Conservation (phyloP, 2,797 vertebrate species). For the Muraenolepis orangiensis region DNA sequence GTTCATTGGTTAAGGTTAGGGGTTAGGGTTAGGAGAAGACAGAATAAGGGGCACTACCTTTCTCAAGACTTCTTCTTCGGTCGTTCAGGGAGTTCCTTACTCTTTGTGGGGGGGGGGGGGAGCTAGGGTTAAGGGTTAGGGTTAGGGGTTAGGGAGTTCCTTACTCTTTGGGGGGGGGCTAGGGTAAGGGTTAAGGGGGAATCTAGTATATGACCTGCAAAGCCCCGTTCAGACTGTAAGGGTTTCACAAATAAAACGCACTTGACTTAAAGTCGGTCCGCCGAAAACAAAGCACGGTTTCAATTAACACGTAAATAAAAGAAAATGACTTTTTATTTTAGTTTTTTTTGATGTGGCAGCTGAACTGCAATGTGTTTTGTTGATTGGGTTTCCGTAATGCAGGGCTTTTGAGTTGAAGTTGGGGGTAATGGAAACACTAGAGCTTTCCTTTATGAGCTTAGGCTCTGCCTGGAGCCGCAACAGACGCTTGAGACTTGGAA, state of each 20-base stretch:
- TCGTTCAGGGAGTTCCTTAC: neutral
- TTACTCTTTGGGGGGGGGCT: neutral
- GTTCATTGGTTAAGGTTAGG: too few relatives aligned
- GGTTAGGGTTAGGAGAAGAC: too few relatives aligned
- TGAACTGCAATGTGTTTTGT: constrained; percentile 25
- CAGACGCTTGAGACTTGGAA: constrained; percentile 26
- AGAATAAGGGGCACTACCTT: too few relatives aligned
- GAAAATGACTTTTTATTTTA: constrained; percentile 4
- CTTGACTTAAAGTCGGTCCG: constrained; percentile 1
- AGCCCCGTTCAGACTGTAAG: neutral
- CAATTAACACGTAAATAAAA: constrained; percentile 35
- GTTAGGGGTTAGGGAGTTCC: neutral
- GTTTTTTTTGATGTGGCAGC: too few relatives aligned
- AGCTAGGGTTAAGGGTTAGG: too few relatives aligned
- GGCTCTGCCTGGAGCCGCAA: constrained; percentile 38
- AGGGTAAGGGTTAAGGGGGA: too few relatives aligned
- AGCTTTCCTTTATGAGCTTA: constrained; percentile 56
- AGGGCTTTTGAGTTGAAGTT: constrained; percentile 44
- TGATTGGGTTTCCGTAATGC: constrained; percentile 38
- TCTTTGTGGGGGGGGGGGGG: neutral
- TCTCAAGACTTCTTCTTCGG: neutral
- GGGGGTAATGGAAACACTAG: constrained; percentile 60
- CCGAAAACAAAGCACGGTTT: constrained; percentile 22
- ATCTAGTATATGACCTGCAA: too few relatives aligned
- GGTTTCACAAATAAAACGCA: neutral